Evolutionary conservation across 1,140 invertebrate species (phyloP).

Genomic region (Glossosoma conforme): DNA sequence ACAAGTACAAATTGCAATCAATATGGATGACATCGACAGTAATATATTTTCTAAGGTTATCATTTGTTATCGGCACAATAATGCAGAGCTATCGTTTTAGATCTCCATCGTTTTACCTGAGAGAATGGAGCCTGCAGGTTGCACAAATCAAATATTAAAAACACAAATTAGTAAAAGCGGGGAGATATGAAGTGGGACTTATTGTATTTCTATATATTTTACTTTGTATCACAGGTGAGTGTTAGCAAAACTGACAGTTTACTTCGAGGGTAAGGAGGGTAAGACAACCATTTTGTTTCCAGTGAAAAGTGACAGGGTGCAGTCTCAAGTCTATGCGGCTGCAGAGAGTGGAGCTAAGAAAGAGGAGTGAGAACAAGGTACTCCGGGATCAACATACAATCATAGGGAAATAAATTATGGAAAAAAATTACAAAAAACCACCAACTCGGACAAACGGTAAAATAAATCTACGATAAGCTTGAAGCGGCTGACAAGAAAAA

Average conservation of each 20-base stretch:
- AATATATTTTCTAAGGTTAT: constrained; percentile 22
- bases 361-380: constrained; percentile 9
- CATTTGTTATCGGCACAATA: constrained; percentile 24
- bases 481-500: constrained; percentile 29
- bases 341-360: constrained; percentile 26
- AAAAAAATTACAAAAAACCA: constrained; percentile 25
- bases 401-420: constrained; percentile 15
- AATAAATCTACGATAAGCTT: constrained; percentile 29
- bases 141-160: constrained; percentile 40
- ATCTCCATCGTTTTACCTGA: constrained; percentile 56
- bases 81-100: constrained; percentile 30
- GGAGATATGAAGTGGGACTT: constrained; percentile 10
- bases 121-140: constrained; percentile 66
- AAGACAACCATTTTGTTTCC: constrained; percentile 8
- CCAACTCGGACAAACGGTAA: constrained; percentile 20
- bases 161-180: constrained; percentile 32
- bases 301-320: constrained; percentile 27
- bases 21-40: constrained; percentile 24
- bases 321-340: constrained; percentile 28
- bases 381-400: constrained; percentile 6
- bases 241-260: neutral
- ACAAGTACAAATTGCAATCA: constrained; percentile 25
- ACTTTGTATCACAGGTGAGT: neutral
- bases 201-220: too few species aligned
- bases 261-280: neutral